Conservation (phyloP, 1,140 invertebrate species). For the Bombyx mori region DNA sequence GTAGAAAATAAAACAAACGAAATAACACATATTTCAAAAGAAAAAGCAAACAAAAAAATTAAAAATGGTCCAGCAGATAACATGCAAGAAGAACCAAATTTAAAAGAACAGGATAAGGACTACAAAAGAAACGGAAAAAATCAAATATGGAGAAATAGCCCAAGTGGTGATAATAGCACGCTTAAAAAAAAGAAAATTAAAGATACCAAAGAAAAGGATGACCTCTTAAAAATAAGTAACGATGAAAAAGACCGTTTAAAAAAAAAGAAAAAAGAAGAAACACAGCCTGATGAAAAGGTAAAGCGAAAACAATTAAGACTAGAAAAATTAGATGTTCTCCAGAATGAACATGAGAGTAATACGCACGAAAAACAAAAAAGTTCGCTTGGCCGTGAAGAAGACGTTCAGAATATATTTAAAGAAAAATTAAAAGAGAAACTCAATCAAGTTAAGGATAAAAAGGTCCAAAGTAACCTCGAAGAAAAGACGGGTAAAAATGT, state of each 20-base stretch:
- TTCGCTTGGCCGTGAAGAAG: slow-evolving; percentile 1
- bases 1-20: slow-evolving; percentile 9
- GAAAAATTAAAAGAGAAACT: slow-evolving; percentile 2
- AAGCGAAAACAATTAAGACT: not conserved
- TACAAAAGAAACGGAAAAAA: not conserved
- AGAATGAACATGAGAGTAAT: slow-evolving; percentile 8
- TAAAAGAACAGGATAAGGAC: not conserved
- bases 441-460: slow-evolving; percentile 3
- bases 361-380: slow-evolving; percentile 2
- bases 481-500: not conserved
- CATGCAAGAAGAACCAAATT: not conserved
- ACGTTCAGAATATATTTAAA: not conserved
- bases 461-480: not conserved
- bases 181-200: not conserved
- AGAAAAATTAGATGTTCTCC: not conserved
- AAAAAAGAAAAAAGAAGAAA: slow-evolving; percentile 11
- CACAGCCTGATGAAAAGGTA: not conserved
- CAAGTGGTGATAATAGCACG: not conserved
- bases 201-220: not conserved
- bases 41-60: slow-evolving; percentile 10
- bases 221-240: slow-evolving; percentile 6
- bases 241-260: slow-evolving; percentile 9
- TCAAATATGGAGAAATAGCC: not conserved
- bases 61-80: slow-evolving; percentile 7
- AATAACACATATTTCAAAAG: slow-evolving; percentile 2